Evolutionary conservation across 35 echinoderm and acorn worm genomes (phyloP), one percentile per base, ranked within the genome.

Genomic region (Acanthaster planci): DNA sequence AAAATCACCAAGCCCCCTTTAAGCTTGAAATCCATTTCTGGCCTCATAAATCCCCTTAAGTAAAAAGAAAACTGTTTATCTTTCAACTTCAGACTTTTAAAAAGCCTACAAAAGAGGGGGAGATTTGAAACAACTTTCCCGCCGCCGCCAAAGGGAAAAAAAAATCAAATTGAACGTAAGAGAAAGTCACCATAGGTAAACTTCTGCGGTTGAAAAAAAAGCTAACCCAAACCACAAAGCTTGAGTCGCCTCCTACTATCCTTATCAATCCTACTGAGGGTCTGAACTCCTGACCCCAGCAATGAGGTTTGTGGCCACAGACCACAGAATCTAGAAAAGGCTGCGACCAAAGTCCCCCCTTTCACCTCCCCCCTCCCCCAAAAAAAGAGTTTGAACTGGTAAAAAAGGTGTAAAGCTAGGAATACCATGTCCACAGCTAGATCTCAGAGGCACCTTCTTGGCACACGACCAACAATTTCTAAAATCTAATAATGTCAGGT

Each of bases 41-140:
- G 64, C 23, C 64, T 72, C 64, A 34, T 72, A 72, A 72, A 21
- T 72, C 23, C 29, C 42, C 42, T 12, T 12, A 6, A 47, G 12
- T 4, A 4, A 47, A 47, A 47, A 72, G 64, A 29, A 72, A 72
- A 72, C 64, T 72, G 64, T 72, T 72, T 72, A 72, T 72, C 64
- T 72, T 72, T 30, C 64, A 72, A 7, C 8, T 72, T 26, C 42
- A 47, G 42, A 29, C 64, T 31, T 72, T 72, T 72, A 14, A 29
- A 14, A 72, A 72, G 10, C 18, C 64, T 34, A 29, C 21, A 14
- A 34, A 72, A 0, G 19, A 1, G 18, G 26, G 30, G 23, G 30
- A 8, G 4, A 31, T 34, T 29, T 27, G 23, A 26, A 23, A 26
- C 29, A 23, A 72, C 19, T 26, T 14, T 6, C 27, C 56, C 56